Conservation (phyloP, 2,113 vertebrate genomes). For the Candoia aspera region DNA sequence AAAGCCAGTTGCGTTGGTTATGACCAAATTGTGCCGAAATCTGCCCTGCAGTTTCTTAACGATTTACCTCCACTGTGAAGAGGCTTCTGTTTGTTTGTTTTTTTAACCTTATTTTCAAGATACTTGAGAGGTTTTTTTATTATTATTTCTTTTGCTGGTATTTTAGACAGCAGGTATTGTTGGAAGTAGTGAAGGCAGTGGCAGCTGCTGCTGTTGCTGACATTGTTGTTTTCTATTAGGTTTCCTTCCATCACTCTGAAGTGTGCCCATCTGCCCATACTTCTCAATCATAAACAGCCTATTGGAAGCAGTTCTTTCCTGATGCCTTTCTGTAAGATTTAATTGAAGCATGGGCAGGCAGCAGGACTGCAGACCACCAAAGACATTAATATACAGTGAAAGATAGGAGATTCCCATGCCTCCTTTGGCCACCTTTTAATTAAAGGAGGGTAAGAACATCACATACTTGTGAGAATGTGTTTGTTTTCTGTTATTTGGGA, state of each 20-base stretch:
- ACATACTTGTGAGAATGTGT: not conserved
- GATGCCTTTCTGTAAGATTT: not conserved
- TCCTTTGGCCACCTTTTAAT: not conserved
- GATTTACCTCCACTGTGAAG: not conserved
- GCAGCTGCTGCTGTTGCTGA: not conserved
- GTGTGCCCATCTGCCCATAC: not conserved
- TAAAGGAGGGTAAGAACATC: not conserved
- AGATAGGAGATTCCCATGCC: not conserved
- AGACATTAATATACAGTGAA: not conserved
- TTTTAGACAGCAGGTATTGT: not conserved
- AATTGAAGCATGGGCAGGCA: not conserved
- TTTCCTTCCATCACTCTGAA: not conserved
- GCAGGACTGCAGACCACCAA: not conserved
- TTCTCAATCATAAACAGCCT: not conserved
- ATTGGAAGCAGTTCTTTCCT: not conserved
- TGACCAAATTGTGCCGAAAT: not conserved
- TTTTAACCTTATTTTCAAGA: not conserved
- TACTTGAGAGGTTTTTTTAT: not conserved
- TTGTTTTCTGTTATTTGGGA: not conserved
- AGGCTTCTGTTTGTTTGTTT: not conserved
- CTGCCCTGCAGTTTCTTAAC: not conserved
- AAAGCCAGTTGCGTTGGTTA: not conserved
- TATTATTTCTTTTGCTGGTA: not conserved
- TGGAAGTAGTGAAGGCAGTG: not conserved
- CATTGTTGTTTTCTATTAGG: not conserved